Conservation (phyloP, 2,888 invertebrate species). For the Zaprionus lineosus region DNA sequence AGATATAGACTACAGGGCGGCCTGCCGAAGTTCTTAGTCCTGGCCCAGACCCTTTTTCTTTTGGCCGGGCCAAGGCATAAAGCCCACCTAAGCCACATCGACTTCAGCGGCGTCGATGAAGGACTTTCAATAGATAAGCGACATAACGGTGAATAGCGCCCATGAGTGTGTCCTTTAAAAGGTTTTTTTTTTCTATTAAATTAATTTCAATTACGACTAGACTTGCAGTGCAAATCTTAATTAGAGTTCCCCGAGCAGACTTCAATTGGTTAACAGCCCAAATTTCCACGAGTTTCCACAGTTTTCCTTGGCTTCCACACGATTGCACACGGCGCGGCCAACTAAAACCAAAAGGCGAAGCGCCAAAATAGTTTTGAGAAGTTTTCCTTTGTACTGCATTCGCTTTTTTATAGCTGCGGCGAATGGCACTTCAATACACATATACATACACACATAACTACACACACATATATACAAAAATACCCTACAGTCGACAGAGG, state of each 20-base stretch:
- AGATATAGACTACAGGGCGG: too few species aligned
- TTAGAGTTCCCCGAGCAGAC: too few species aligned
- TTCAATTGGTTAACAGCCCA: too few species aligned
- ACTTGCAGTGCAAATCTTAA: conserved; percentile 6
- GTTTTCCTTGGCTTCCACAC: conserved; percentile 60
- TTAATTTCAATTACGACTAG: conserved; percentile 15
- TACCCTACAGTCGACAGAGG: too few species aligned
- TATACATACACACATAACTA: too few species aligned
- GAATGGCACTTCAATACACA: too few species aligned
- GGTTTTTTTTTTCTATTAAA: too few species aligned
- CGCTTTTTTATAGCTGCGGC: conserved; percentile 56
- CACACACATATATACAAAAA: too few species aligned
- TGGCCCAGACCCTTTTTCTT: too few species aligned
- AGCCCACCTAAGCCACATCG: too few species aligned
- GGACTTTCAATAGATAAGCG: conserved; percentile 26
- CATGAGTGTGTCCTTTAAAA: conserved; percentile 2
- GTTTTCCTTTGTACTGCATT: conserved; percentile 66
- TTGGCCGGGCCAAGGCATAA: too few species aligned
- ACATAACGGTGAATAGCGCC: conserved; percentile 50
- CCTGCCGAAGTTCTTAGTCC: too few species aligned
- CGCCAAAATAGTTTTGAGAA: conserved; percentile 68
- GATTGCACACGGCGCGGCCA: conserved; percentile 64
- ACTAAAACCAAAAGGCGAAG: conserved; percentile 56
- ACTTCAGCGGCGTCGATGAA: conserved; percentile 6
- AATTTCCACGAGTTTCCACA: conserved; percentile 29